Evolutionary conservation across 2,113 vertebrate genomes (phyloP).

Genomic region (cattle (Bos taurus)): ARS-UCD2.0 NC_037330.1:120024001-120024500

Average conservation of each 20-base stretch:
- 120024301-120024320: background rate
- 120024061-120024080: background rate
- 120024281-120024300: background rate
- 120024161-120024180: too few relatives aligned
- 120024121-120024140: background rate
- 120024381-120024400: rapidly evolving
- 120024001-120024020: background rate
- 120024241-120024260: too few relatives aligned
- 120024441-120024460: rapidly evolving
- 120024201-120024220: background rate
- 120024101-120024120: rapidly evolving
- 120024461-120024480: background rate
- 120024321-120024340: background rate
- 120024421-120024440: rapidly evolving
- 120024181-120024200: background rate
- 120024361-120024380: rapidly evolving
- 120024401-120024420: rapidly evolving
- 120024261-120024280: too few relatives aligned
- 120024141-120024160: rapidly evolving
- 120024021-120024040: too few relatives aligned
- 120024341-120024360: background rate
- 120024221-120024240: rapidly evolving
- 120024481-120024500: background rate
- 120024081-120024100: too few relatives aligned
- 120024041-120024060: rapidly evolving